These are phyloP conservation scores for Nannobrachium achirus DNA, from an alignment of 2,113 vertebrate species.

Conservation along the genomic window DNA sequence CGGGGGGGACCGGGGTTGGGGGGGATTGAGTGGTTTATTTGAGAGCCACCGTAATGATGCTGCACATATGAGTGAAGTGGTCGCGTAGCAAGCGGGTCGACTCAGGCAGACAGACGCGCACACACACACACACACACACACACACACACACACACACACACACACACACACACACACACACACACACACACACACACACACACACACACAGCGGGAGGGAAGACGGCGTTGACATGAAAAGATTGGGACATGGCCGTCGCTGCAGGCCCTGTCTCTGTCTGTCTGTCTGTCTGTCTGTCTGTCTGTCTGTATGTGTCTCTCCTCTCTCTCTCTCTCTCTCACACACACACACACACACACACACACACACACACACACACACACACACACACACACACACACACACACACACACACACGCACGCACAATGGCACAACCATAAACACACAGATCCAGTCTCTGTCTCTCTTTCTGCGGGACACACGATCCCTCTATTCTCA, in stretches of 20 bases:
- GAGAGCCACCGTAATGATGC: constrained; percentile 51
- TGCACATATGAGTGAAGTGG: constrained; percentile 71
- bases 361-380: background rate
- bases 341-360: constrained; percentile 18
- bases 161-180: constrained; percentile 46
- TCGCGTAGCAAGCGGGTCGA: constrained; percentile 45
- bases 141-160: constrained; percentile 45
- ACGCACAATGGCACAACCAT: too few species aligned
- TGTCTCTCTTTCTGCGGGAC: background rate
- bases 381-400: background rate
- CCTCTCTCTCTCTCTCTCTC: constrained; percentile 44
- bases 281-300: too few species aligned
- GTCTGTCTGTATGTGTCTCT: too few species aligned
- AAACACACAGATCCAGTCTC: too few species aligned
- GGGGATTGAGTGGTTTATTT: constrained; percentile 53
- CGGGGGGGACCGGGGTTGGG: constrained; percentile 14
- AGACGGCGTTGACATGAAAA: constrained; percentile 48
- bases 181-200: constrained; percentile 40
- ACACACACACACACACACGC: constrained; percentile 15
- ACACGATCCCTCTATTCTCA: background rate
- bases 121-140: constrained; percentile 52
- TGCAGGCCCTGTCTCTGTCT: constrained; percentile 51
- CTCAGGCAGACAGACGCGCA: constrained; percentile 26
- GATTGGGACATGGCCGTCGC: constrained; percentile 30
- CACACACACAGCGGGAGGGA: constrained; percentile 62